phyloP scores from a whole-genome alignment of 2,888 invertebrate genomes.

The Zootermopsis nevadensis region DNA sequence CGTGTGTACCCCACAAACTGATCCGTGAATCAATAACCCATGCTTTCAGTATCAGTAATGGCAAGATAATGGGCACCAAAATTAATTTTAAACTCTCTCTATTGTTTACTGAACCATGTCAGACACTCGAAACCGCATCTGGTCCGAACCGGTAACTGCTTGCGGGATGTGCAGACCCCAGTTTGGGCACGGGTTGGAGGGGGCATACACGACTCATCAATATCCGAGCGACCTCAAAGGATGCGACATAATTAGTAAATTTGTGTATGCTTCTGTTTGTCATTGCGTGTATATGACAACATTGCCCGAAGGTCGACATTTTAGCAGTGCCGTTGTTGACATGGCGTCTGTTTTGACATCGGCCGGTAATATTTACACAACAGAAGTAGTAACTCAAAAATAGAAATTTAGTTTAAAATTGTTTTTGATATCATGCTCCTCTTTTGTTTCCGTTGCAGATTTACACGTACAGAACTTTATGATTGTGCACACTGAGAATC shows the following conservation, averaged over 20 bases:
- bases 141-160: not conserved
- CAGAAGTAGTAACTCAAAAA: too few relatives aligned
- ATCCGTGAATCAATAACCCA: not conserved
- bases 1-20: not conserved
- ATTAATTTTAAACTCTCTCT: conserved; percentile 15
- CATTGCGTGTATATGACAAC: not conserved
- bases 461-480: too few relatives aligned
- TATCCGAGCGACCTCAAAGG: conserved; percentile 24
- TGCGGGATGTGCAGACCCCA: not conserved
- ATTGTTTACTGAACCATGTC: not conserved
- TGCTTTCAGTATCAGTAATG: conserved; percentile 1
- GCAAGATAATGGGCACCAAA: conserved; percentile 30
- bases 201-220: conserved; percentile 4
- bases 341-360: not conserved
- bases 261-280: conserved; percentile 10
- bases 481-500: too few relatives aligned
- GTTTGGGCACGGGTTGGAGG: not conserved
- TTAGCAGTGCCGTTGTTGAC: not conserved
- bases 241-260: conserved; percentile 38
- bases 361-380: not conserved
- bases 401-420: too few relatives aligned
- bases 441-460: too few relatives aligned
- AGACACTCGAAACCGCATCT: not conserved
- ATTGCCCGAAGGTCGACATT: not conserved
- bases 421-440: too few relatives aligned